These are phyloP conservation scores for Araneus ventricosus DNA, from an alignment of 1,140 invertebrate genomes.

Conservation along the genomic window DNA sequence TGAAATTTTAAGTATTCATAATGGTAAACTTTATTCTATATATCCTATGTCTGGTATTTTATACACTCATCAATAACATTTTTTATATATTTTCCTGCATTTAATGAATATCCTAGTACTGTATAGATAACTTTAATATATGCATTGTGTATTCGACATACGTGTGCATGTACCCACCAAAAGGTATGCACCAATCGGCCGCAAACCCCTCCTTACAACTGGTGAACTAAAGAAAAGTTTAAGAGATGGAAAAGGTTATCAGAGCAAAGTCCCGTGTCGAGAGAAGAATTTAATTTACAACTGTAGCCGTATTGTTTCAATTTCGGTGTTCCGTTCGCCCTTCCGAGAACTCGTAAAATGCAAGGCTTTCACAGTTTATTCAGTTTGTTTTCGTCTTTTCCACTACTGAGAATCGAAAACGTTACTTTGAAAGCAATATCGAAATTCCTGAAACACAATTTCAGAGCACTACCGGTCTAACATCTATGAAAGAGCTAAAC, in stretches of 20 bases:
- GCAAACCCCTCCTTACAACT: too few relatives aligned
- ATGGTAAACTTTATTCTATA: too few relatives aligned
- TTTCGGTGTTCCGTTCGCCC: background rate
- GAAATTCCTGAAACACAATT: background rate
- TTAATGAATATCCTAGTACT: too few relatives aligned
- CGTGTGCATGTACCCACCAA: too few relatives aligned
- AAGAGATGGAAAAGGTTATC: background rate
- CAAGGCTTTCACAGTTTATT: slow-evolving; percentile 21
- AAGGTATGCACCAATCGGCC: too few relatives aligned
- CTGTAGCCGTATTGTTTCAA: slow-evolving; percentile 7
- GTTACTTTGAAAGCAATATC: slow-evolving; percentile 48
- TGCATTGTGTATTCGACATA: too few relatives aligned
- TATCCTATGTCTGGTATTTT: too few relatives aligned
- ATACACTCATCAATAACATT: too few relatives aligned
- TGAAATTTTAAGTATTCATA: too few relatives aligned
- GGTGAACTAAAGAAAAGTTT: background rate
- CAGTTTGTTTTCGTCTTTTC: slow-evolving; percentile 11
- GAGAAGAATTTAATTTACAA: slow-evolving; percentile 35
- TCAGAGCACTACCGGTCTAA: background rate
- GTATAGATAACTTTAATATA: too few relatives aligned
- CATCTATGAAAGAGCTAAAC: too few relatives aligned
- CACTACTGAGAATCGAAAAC: slow-evolving; percentile 30
- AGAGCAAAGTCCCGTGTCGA: background rate
- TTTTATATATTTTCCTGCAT: too few relatives aligned
- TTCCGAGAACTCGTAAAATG: slow-evolving; percentile 46